Conservation (phyloP, 2,797 vertebrate species). For the Crypturellus tataupa region DNA sequence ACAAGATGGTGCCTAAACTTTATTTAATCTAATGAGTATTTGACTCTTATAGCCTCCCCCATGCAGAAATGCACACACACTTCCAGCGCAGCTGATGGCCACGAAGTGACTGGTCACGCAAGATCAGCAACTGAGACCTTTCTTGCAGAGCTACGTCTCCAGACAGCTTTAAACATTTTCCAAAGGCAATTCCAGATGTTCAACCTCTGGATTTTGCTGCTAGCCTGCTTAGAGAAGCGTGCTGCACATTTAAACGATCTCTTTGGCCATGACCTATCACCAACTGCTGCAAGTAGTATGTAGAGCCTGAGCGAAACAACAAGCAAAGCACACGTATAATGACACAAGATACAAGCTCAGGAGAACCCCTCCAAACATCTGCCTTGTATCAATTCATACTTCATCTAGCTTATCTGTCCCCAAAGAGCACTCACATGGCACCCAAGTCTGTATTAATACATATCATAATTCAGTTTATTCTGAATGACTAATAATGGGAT, state of each 20-base stretch:
- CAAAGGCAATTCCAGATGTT: neutral
- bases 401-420: slow-evolving; percentile 19
- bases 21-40: slow-evolving; percentile 5
- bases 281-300: neutral
- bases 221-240: neutral
- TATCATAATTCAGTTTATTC: slow-evolving; percentile 30
- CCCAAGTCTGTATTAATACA: neutral
- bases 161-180: neutral
- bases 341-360: neutral
- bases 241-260: neutral
- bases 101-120: neutral
- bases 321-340: neutral
- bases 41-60: neutral
- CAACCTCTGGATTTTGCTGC: neutral
- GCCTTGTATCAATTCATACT: neutral
- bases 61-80: neutral
- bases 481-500: slow-evolving; percentile 59
- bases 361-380: neutral
- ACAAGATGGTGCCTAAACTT: neutral
- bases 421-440: neutral
- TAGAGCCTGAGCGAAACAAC: neutral
- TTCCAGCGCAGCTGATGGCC: neutral
- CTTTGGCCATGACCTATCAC: neutral
- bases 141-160: neutral
- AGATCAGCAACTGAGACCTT: neutral